Evolutionary conservation across 2,797 vertebrate genomes (phyloP).

Genomic region (Poliocrania exsul): DNA sequence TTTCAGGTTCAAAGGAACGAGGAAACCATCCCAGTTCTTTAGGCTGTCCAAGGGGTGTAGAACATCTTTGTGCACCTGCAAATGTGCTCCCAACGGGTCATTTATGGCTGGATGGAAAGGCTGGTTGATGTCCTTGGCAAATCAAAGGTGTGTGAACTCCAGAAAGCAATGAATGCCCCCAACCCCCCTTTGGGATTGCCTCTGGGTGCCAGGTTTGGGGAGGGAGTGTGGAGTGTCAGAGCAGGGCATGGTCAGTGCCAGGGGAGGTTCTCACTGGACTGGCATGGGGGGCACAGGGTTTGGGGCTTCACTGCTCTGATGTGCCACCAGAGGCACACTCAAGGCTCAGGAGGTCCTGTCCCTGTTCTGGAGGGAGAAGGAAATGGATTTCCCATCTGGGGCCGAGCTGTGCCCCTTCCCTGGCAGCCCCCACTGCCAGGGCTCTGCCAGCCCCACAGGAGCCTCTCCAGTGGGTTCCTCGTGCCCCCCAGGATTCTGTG

Average conservation of each 20-base stretch:
- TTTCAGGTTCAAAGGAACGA: neutral
- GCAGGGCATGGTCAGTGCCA: accelerated
- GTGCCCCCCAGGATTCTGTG: accelerated
- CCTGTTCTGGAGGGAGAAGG: neutral
- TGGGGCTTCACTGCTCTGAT: accelerated
- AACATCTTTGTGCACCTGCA: neutral
- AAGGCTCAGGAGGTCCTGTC: accelerated
- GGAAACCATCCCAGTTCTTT: neutral
- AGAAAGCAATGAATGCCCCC: neutral
- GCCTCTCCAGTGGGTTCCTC: neutral
- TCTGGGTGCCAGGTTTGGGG: neutral
- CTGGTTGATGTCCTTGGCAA: neutral
- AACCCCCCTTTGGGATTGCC: no score
- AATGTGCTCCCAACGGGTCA: neutral
- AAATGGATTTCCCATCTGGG: accelerated
- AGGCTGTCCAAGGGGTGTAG: neutral
- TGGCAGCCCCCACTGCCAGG: no score
- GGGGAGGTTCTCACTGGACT: neutral
- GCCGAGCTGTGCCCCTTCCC: neutral
- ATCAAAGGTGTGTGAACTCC: neutral
- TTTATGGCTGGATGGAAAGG: neutral
- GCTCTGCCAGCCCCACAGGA: neutral
- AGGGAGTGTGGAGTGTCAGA: no score
- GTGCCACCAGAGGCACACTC: neutral
- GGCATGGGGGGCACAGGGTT: neutral